Evolutionary conservation across 2,888 invertebrate genomes (phyloP).

Genomic region (Campoplex nolae): DNA sequence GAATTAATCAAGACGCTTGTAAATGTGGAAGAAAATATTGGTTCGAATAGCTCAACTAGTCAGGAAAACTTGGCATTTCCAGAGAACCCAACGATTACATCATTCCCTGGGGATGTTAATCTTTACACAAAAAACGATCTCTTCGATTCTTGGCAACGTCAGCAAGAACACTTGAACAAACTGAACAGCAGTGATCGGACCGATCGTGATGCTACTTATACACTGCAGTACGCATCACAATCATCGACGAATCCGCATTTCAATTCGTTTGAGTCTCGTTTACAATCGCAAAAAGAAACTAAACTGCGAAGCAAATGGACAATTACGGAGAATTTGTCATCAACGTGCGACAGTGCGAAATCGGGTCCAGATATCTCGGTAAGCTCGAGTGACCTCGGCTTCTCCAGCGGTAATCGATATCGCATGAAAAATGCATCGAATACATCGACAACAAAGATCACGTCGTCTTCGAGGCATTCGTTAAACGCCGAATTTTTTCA

Average conservation of each 20-base stretch:
- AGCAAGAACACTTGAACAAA: slow-evolving; percentile 20
- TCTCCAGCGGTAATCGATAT: slow-evolving; percentile 66
- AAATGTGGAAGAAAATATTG: slow-evolving; percentile 73
- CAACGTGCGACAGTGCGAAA: slow-evolving; percentile 69
- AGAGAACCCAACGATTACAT: slow-evolving; percentile 70
- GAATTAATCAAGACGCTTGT: slow-evolving; percentile 76
- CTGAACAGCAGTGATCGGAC: slow-evolving; percentile 59
- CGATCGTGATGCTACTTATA: slow-evolving; percentile 59
- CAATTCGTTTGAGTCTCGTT: slow-evolving; percentile 65
- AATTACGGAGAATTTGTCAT: slow-evolving; percentile 76
- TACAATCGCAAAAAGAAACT: slow-evolving; percentile 74
- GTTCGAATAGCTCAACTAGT: slow-evolving; percentile 9
- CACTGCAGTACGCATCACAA: slow-evolving; percentile 57
- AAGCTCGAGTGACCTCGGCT: slow-evolving; percentile 66
- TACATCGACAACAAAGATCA: slow-evolving; percentile 54
- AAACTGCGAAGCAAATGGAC: slow-evolving; percentile 81
- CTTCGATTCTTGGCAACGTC: slow-evolving; percentile 65
- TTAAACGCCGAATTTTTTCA: slow-evolving; percentile 78
- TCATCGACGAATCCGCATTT: slow-evolving; percentile 66
- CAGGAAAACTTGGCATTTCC: slow-evolving; percentile 59
- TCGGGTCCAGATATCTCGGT: slow-evolving; percentile 69
- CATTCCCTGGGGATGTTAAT: slow-evolving; percentile 81
- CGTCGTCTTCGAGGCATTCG: slow-evolving; percentile 72
- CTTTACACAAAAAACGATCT: slow-evolving; percentile 78
- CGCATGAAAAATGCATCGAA: slow-evolving; percentile 68